Conservation (phyloP, 2,888 invertebrate genomes). For the Emmelina monodactyla region DNA sequence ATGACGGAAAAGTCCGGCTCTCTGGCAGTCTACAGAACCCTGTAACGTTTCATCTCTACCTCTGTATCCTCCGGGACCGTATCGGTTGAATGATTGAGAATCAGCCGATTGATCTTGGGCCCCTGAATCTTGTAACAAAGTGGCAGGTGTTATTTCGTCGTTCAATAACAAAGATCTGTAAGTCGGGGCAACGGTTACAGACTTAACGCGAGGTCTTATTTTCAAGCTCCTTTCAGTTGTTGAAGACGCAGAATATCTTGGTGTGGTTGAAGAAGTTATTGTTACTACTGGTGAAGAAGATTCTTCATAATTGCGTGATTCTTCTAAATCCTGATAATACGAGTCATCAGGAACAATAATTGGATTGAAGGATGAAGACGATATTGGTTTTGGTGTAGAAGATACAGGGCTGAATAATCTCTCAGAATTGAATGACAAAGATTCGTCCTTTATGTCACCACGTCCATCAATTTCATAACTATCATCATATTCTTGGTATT, state of each 20-base stretch:
- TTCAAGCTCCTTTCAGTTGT: constrained; percentile 35
- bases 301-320: constrained; percentile 30
- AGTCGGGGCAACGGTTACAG: constrained; percentile 49
- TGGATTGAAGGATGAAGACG: constrained; percentile 49
- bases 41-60: constrained; percentile 67
- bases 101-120: constrained; percentile 28
- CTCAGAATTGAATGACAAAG: constrained; percentile 32
- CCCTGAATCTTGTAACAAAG: constrained; percentile 21
- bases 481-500: constrained; percentile 31
- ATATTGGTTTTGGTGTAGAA: constrained; percentile 32
- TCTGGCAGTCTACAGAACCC: constrained; percentile 68
- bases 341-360: constrained; percentile 60
- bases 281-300: constrained; percentile 18
- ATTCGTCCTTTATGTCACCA: constrained; percentile 32
- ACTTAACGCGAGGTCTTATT: constrained; percentile 39
- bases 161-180: constrained; percentile 45
- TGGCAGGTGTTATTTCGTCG: constrained; percentile 34
- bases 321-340: constrained; percentile 51
- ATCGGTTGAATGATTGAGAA: constrained; percentile 64
- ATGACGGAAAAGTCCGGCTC: constrained; percentile 72
- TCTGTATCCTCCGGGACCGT: constrained; percentile 69
- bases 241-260: constrained; percentile 22
- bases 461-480: constrained; percentile 33
- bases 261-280: constrained; percentile 33
- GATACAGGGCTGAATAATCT: constrained; percentile 23